phyloP scores from a whole-genome alignment of 2,113 vertebrate species.

The Amphiprion ocellaris region DNA sequence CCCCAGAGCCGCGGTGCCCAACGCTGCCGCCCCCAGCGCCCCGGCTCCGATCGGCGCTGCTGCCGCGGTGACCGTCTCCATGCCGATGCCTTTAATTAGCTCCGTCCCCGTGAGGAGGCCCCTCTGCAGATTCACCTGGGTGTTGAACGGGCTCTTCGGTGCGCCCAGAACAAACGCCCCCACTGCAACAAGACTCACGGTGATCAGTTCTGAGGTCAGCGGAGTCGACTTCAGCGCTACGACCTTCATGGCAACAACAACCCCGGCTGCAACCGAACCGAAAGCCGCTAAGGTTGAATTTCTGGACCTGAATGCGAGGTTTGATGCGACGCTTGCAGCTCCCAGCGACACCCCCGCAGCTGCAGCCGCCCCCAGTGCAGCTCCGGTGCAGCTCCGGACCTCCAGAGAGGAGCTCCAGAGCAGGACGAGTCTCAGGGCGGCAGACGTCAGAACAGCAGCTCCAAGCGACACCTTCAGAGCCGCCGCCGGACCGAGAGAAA shows the following conservation, averaged over 20 bases:
- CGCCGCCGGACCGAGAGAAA: slow-evolving; percentile 43
- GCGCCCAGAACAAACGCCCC: slow-evolving; percentile 68
- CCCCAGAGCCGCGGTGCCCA: slow-evolving; percentile 69
- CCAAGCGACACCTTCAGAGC: slow-evolving; percentile 51
- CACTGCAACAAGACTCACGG: slow-evolving; percentile 50
- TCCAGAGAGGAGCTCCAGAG: slow-evolving; percentile 25
- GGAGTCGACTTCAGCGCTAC: slow-evolving; percentile 4
- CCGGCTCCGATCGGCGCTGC: slow-evolving; percentile 71
- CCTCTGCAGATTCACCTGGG: slow-evolving; percentile 58
- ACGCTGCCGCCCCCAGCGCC: slow-evolving; percentile 66
- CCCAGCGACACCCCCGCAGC: slow-evolving; percentile 69
- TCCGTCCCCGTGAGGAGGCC: slow-evolving; percentile 59
- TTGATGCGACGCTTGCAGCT: slow-evolving; percentile 61
- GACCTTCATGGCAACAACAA: slow-evolving; percentile 16
- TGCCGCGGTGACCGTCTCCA: slow-evolving; percentile 76
- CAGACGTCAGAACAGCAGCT: slow-evolving; percentile 49
- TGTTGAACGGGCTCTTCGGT: slow-evolving; percentile 72
- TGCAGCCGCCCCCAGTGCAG: slow-evolving; percentile 52
- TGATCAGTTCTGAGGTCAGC: slow-evolving; percentile 42
- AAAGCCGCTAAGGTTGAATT: slow-evolving; percentile 36
- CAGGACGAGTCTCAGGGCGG: slow-evolving; percentile 58
- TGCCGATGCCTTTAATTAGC: slow-evolving; percentile 73
- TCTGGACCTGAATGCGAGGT: slow-evolving; percentile 28
- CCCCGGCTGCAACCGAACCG: slow-evolving; percentile 34
- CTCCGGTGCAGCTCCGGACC: slow-evolving; percentile 44